These are phyloP conservation scores for Brachionus asplanchnoidis DNA, from an alignment of 1,140 invertebrate genomes.

Conservation along the genomic window DNA sequence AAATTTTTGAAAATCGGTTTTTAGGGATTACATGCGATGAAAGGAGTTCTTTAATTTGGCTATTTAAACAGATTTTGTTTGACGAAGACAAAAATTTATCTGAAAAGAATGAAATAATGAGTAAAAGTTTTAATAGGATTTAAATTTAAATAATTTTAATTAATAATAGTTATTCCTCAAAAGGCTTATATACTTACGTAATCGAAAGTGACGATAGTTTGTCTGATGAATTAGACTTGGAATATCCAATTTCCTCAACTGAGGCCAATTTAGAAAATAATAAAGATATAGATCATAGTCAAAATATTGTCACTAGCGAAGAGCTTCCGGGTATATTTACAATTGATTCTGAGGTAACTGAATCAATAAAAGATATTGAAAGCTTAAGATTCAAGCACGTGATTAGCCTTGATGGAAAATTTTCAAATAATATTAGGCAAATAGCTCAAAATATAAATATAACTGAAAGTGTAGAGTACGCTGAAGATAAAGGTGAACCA, in stretches of 20 bases:
- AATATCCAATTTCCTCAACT: too few species aligned
- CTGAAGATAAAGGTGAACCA: not conserved
- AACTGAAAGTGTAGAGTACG: not conserved
- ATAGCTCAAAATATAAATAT: not conserved
- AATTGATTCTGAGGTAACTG: too few species aligned
- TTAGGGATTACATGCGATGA: not conserved
- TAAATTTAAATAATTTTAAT: not conserved
- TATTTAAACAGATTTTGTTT: not conserved
- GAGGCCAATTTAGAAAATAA: too few species aligned
- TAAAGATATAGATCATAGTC: too few species aligned
- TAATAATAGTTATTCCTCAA: not conserved
- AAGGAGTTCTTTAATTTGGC: not conserved
- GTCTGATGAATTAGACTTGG: too few species aligned
- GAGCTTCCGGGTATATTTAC: too few species aligned
- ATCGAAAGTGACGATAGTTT: too few species aligned
- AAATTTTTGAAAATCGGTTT: not conserved
- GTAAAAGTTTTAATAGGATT: not conserved
- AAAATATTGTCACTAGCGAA: too few species aligned
- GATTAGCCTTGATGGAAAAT: not conserved
- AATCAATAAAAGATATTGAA: too few species aligned
- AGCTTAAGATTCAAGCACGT: too few species aligned
- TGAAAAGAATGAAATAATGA: not conserved
- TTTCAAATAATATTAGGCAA: not conserved
- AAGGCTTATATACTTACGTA: not conserved
- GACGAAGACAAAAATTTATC: not conserved